These are phyloP conservation scores for Lethocerus indicus DNA, from an alignment of 1,140 invertebrate genomes.

Conservation along the genomic window DNA sequence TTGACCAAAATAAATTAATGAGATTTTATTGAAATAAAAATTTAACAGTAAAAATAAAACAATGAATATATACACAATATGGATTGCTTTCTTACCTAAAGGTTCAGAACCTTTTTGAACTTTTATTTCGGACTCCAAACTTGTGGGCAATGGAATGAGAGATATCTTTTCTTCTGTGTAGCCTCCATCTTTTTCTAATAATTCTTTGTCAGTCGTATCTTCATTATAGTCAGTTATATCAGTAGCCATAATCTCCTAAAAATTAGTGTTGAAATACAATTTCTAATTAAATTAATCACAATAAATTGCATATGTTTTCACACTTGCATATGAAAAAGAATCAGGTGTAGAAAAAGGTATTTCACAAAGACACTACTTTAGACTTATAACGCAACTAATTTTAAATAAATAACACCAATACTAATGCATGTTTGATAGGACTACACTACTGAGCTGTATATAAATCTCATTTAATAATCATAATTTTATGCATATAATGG, in stretches of 20 bases:
- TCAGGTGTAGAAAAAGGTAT: too few species aligned
- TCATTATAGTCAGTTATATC: neutral
- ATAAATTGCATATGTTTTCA: too few species aligned
- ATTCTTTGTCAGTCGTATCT: neutral
- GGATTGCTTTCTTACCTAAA: constrained; percentile 29
- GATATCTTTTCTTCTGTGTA: neutral
- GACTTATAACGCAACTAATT: too few species aligned
- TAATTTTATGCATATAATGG: too few species aligned
- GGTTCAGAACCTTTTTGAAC: constrained; percentile 37
- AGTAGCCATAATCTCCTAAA: neutral
- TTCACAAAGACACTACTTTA: too few species aligned
- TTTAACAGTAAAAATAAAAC: neutral
- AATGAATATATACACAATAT: neutral
- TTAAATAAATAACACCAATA: too few species aligned
- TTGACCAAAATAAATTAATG: neutral
- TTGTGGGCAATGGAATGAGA: constrained; percentile 30
- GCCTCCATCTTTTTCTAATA: neutral
- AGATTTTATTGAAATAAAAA: neutral
- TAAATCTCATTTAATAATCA: too few species aligned
- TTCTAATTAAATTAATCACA: neutral
- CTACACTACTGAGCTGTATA: too few species aligned
- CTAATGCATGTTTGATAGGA: too few species aligned
- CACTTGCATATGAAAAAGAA: too few species aligned
- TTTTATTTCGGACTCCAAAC: constrained; percentile 37
- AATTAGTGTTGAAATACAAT: neutral